A percentile compares a stretch with the other conserved stretches of the same genome.
Evolutionary conservation across 1,140 invertebrate species (phyloP).

Genomic region (Episyrphus balteatus): DNA sequence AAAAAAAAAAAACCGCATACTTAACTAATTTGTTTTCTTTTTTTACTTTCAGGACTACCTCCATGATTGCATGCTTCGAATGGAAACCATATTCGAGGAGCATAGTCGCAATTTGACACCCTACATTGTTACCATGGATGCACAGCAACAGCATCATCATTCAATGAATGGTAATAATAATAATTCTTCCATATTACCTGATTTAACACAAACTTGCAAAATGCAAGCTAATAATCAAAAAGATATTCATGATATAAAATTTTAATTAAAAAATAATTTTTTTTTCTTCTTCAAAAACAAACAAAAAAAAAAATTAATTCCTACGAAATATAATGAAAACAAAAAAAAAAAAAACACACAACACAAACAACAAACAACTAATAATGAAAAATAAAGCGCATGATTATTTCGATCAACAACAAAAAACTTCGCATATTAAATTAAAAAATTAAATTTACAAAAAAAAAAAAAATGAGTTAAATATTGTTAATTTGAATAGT

Average conservation of each 20-base stretch:
- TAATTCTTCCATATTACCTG: conserved; percentile 8
- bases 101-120: conserved; percentile 31
- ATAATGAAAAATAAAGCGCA: no score
- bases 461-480: no score
- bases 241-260: conserved; percentile 50
- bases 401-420: no score
- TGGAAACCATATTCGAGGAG: conserved; percentile 49
- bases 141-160: conserved; percentile 7
- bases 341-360: no score
- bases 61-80: conserved; percentile 50
- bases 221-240: conserved; percentile 53
- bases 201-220: conserved; percentile 33
- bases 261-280: conserved; percentile 36
- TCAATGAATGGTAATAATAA: not conserved
- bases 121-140: conserved; percentile 17
- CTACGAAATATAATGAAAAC: no score
- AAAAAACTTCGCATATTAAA: no score
- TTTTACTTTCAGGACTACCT: conserved; percentile 48
- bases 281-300: not conserved
- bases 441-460: no score
- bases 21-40: not conserved
- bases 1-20: no score
- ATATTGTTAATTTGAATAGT: no score
- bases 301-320: no score
- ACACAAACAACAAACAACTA: no score